phyloP scores from a whole-genome alignment of 2,888 invertebrate species.

The Achlya flavicornis region DNA sequence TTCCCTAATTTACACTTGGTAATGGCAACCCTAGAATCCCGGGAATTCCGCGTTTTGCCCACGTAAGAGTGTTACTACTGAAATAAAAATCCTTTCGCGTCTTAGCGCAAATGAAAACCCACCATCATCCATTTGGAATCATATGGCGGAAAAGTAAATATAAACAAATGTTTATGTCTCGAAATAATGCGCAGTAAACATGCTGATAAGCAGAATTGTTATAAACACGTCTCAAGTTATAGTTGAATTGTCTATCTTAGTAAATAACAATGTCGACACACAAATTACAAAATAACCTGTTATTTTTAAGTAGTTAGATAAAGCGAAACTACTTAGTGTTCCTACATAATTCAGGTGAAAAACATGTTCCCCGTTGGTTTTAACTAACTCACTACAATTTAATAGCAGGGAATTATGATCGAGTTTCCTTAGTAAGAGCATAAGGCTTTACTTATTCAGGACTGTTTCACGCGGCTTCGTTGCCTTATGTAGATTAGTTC shows the following conservation, averaged over 20 bases:
- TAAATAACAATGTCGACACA: background rate
- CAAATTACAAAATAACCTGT: background rate
- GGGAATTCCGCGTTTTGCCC: constrained; percentile 28
- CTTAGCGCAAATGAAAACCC: background rate
- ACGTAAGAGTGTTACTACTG: constrained; percentile 25
- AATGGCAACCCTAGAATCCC: constrained; percentile 38
- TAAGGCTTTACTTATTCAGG: constrained; percentile 53
- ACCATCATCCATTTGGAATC: background rate
- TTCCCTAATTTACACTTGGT: constrained; percentile 53
- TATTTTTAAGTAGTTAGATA: background rate
- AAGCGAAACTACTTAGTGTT: background rate
- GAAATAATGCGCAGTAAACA: background rate
- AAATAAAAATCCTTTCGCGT: background rate
- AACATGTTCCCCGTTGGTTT: background rate
- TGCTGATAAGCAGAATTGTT: background rate
- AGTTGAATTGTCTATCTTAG: background rate
- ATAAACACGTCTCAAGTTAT: background rate
- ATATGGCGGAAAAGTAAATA: background rate
- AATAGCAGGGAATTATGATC: constrained; percentile 25
- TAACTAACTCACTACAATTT: background rate
- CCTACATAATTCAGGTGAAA: background rate
- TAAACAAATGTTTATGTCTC: background rate
- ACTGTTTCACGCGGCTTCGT: constrained; percentile 34
- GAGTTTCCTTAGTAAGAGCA: constrained; percentile 19
- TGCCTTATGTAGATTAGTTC: constrained; percentile 53